A percentile compares a stretch with the other conserved stretches of the same genome.
Conservation (phyloP, 2,113 vertebrate genomes). For the Phaetusa simplex region DNA sequence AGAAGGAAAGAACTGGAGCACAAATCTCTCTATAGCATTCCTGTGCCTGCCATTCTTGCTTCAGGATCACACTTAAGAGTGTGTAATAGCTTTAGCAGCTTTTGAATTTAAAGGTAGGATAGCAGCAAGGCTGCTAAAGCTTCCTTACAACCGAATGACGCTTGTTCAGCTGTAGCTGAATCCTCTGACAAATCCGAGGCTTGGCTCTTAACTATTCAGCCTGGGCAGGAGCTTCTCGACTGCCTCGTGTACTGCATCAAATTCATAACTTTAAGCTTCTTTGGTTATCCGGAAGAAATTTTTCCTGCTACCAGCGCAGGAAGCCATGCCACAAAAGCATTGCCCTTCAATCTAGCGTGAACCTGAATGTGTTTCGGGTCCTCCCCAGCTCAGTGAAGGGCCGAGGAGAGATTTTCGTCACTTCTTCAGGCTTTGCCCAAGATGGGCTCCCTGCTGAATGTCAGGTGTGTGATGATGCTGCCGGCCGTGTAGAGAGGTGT, state of each 20-base stretch:
- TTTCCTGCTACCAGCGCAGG: background rate
- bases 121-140: background rate
- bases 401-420: background rate
- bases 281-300: background rate
- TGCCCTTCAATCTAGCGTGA: background rate
- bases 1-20: background rate
- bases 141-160: background rate
- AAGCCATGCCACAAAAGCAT: background rate
- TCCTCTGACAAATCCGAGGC: background rate
- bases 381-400: background rate
- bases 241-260: background rate
- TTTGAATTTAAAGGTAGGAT: background rate
- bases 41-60: background rate
- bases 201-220: background rate
- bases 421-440: background rate
- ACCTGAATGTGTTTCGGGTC: background rate
- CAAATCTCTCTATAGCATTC: background rate
- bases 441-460: background rate
- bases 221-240: background rate
- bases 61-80: background rate
- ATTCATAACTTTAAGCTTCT: background rate
- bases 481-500: fast-evolving
- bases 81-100: background rate
- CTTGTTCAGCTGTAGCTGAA: background rate
- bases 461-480: background rate